Conservation (phyloP, 2,797 vertebrate genomes). For the Gymnocypris eckloni region DNA sequence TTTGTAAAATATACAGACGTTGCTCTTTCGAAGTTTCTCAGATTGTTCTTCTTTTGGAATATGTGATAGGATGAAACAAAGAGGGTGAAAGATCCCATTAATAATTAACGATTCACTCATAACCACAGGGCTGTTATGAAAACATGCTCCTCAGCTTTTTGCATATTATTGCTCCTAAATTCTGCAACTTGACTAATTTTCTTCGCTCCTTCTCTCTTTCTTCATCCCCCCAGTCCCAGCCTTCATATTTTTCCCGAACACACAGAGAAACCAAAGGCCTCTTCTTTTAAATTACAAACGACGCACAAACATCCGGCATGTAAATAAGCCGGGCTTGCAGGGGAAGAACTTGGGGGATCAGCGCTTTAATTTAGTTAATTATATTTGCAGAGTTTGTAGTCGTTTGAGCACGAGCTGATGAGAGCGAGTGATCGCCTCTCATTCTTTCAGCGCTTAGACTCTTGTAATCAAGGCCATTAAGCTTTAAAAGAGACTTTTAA, state of each 20-base stretch:
- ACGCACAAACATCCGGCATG: slow-evolving; percentile 51
- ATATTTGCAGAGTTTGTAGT: slow-evolving; percentile 57
- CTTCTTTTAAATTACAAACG: slow-evolving; percentile 62
- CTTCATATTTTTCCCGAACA: slow-evolving; percentile 57
- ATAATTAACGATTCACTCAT: slow-evolving; percentile 63
- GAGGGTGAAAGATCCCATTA: slow-evolving; percentile 61
- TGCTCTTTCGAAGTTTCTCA: slow-evolving; percentile 60
- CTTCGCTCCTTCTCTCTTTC: slow-evolving; percentile 46
- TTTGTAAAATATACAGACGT: slow-evolving; percentile 55
- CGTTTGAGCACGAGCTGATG: too few relatives aligned
- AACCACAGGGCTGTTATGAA: slow-evolving; percentile 52
- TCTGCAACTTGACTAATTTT: slow-evolving; percentile 66
- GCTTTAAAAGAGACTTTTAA: too few relatives aligned
- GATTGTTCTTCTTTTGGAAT: slow-evolving; percentile 54
- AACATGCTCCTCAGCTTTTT: slow-evolving; percentile 62
- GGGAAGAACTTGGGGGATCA: slow-evolving; percentile 63
- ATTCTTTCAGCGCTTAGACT: too few relatives aligned
- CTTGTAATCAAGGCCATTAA: too few relatives aligned
- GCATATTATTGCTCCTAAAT: slow-evolving; percentile 68
- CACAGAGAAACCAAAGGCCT: slow-evolving; percentile 50
- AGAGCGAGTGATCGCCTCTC: too few relatives aligned
- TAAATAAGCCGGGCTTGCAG: slow-evolving; percentile 66
- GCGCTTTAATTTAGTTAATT: slow-evolving; percentile 66
- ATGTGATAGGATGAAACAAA: slow-evolving; percentile 63
- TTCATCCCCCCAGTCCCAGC: slow-evolving; percentile 67